phyloP scores from a whole-genome alignment of 1,140 invertebrate genomes.

The Cyphomyrmex costatus region DNA sequence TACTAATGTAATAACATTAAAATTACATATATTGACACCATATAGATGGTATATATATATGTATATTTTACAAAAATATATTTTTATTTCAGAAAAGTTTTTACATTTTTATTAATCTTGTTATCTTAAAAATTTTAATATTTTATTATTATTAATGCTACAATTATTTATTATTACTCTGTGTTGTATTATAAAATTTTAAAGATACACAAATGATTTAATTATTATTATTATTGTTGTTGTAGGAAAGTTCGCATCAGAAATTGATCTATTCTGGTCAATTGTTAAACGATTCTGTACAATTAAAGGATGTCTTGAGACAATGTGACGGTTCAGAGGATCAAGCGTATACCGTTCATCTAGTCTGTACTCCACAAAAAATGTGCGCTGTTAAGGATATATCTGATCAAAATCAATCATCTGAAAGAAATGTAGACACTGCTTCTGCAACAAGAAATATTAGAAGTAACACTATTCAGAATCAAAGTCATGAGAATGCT shows the following conservation, averaged over 20 bases:
- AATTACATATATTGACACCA: no score
- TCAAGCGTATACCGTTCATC: slow-evolving; percentile 90
- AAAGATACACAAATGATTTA: not conserved
- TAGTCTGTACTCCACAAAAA: slow-evolving; percentile 90
- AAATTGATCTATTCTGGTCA: slow-evolving; percentile 97
- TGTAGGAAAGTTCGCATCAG: slow-evolving; percentile 92
- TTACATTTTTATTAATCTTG: not conserved
- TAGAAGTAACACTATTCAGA: slow-evolving; percentile 49
- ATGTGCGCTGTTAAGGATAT: slow-evolving; percentile 67
- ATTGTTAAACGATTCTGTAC: slow-evolving; percentile 91
- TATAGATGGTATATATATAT: no score
- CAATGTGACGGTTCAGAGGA: slow-evolving; percentile 90
- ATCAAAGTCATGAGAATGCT: slow-evolving; percentile 46
- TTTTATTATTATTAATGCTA: not conserved
- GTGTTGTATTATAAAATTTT: not conserved
- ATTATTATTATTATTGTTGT: slow-evolving; percentile 6
- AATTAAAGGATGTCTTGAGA: slow-evolving; percentile 93
- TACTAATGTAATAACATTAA: no score
- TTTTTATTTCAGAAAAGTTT: not conserved
- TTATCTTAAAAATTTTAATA: not conserved
- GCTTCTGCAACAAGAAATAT: slow-evolving; percentile 50
- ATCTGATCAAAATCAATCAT: slow-evolving; percentile 56
- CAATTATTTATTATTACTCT: not conserved
- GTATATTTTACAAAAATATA: not conserved
- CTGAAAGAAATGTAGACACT: slow-evolving; percentile 55